Base-by-base conservation (phyloP, 2,797 vertebrate genomes). In the Triplophysa yarkandensis region DNA sequence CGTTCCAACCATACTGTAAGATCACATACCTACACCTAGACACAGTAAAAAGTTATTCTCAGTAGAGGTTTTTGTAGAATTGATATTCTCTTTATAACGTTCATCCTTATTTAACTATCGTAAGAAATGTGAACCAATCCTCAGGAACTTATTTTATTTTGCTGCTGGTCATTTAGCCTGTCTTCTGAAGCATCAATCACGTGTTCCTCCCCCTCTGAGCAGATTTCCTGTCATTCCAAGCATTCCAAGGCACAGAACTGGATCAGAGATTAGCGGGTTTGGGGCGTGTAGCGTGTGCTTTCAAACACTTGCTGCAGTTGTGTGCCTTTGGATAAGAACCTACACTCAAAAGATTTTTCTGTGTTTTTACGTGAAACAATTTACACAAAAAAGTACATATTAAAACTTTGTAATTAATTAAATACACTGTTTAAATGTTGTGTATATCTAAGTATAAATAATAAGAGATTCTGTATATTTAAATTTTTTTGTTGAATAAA, bases 141-240 rank as follows among this genome's bases (percentile, higher is more conserved):
- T 34, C 1, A 43, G n/a, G n/a, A 13, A 13, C 28, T 63, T 68
- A 68, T 77, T 58, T 21, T 65, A 68, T 60, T 67, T 32, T 78
- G 36, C 55, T 46, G 25, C 46, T 25, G 6, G 1, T 76, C 58
- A 67, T 69, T 19, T 25, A 73, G 23, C 17, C 67, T 44, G 68
- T 76, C 70, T 54, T 61, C 32, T 46, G 67, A 68, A 65, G 74
- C 67, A 80, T 78, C 66, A 77, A 46, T 10, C 8, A 8, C 6
- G 43, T 72, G 68, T 68, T 64, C 69, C 76, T 62, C 71, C 64
- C 68, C 68, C 77, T 54, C 34, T 10, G 25, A 68, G 43, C 66
- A 62, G 71, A 78, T 82, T 80, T 83, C 75, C 83, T 80, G 70
- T 77, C 77, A 86, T 86, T 81, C 84, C 84, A 62, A 64, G 61